These are phyloP conservation scores for Bombus ignitus DNA, from an alignment of 1,140 invertebrate genomes.

Conservation along the genomic window DNA sequence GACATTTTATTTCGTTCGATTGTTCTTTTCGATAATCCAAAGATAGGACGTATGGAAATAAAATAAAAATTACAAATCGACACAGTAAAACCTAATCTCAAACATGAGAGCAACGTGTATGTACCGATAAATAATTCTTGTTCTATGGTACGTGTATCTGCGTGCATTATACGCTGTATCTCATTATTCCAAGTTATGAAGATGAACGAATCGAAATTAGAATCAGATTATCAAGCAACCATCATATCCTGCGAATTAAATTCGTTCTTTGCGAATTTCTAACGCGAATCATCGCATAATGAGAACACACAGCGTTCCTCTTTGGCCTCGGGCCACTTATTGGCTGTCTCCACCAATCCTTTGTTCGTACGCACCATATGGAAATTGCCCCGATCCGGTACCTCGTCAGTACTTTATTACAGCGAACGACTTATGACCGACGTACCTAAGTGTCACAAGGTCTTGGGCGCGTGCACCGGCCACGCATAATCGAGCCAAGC, in stretches of 20 bases:
- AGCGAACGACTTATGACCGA: conserved; percentile 47
- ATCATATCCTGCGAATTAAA: neutral
- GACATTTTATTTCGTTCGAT: no score
- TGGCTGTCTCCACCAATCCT: conserved; percentile 30
- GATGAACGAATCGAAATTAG: neutral
- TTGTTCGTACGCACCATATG: conserved; percentile 51
- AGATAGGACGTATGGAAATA: no score
- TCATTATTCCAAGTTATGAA: no score
- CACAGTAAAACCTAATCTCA: no score
- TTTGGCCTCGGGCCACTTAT: conserved; percentile 50
- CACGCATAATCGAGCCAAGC: conserved; percentile 44
- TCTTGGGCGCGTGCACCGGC: conserved; percentile 19
- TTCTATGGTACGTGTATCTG: no score
- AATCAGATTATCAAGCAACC: neutral
- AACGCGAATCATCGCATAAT: conserved; percentile 22
- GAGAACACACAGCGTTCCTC: conserved; percentile 17
- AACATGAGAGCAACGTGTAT: no score
- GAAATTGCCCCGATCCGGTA: conserved; percentile 27
- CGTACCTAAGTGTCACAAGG: conserved; percentile 52
- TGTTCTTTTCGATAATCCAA: no score
- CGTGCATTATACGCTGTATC: no score
- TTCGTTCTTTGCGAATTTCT: neutral
- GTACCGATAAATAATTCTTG: no score
- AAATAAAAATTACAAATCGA: no score
- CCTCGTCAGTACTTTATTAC: conserved; percentile 42